These are phyloP conservation scores for Plodia interpunctella DNA, from an alignment of 1,140 invertebrate species.

Conservation along the genomic window DNA sequence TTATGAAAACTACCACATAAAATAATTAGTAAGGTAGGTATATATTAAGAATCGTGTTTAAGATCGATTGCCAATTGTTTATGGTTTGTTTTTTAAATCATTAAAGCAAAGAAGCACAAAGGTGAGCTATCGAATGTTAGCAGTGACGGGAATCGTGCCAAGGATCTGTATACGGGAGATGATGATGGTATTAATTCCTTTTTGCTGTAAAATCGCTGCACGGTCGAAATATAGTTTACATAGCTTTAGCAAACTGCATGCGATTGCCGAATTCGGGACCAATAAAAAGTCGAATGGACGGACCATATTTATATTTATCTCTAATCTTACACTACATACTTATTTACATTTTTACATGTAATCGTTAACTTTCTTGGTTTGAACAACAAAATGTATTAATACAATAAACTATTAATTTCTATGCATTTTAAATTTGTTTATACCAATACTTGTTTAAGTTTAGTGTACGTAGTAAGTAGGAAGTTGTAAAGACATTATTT, in stretches of 20 bases:
- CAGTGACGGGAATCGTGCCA: conserved; percentile 46
- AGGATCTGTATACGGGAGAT: conserved; percentile 50
- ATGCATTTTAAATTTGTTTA: too few relatives aligned
- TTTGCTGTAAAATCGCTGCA: conserved; percentile 15
- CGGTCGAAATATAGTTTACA: conserved; percentile 17
- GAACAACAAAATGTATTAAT: too few relatives aligned
- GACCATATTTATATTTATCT: too few relatives aligned
- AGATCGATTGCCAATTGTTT: conserved; percentile 3
- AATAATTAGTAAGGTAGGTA: too few relatives aligned
- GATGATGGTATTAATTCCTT: conserved; percentile 48
- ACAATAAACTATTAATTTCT: too few relatives aligned
- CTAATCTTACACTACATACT: too few relatives aligned
- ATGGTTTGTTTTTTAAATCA: conserved; percentile 51
- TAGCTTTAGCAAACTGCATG: conserved; percentile 5
- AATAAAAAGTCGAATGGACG: neutral
- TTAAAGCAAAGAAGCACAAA: conserved; percentile 72
- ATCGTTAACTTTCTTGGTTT: too few relatives aligned
- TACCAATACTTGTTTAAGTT: too few relatives aligned
- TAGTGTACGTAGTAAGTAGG: too few relatives aligned
- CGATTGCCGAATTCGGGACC: neutral
- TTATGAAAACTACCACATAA: too few relatives aligned
- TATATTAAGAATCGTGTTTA: neutral
- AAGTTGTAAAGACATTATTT: neutral
- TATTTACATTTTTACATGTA: too few relatives aligned
- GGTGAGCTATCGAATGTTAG: conserved; percentile 57